These are phyloP conservation scores for Odontophorus gujanensis DNA, from an alignment of 2,113 vertebrate species.

Conservation along the genomic window DNA sequence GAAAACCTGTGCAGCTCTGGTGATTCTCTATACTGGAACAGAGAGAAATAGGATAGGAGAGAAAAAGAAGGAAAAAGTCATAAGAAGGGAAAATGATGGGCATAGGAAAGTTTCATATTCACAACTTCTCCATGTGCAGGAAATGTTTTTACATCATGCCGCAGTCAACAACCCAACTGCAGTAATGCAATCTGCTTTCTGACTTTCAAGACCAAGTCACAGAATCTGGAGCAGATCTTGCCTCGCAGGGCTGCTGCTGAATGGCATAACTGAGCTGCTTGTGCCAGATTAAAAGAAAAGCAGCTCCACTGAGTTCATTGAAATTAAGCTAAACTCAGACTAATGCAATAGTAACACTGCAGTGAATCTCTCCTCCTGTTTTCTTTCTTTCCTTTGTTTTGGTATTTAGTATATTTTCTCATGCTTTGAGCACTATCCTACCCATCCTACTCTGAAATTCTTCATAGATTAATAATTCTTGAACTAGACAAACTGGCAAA, in stretches of 20 bases:
- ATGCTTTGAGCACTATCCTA: neutral
- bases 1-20: neutral
- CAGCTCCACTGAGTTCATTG: neutral
- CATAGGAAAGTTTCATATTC: neutral
- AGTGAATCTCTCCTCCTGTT: neutral
- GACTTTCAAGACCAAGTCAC: neutral
- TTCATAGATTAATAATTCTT: neutral
- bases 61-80: neutral
- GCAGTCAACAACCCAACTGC: neutral
- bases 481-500: slow-evolving; percentile 10
- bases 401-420: neutral
- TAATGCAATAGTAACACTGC: neutral
- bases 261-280: neutral
- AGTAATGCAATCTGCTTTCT: neutral
- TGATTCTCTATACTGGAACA: neutral
- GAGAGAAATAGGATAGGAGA: neutral
- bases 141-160: neutral
- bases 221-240: neutral
- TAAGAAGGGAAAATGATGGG: neutral
- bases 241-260: neutral
- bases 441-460: neutral
- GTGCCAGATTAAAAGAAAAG: neutral
- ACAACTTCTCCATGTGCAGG: neutral
- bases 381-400: neutral
- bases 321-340: neutral